Evolutionary conservation across 2,888 invertebrate species (phyloP), one percentile per base, ranked within the genome.

Genomic region (Drosophila lacicola): DNA sequence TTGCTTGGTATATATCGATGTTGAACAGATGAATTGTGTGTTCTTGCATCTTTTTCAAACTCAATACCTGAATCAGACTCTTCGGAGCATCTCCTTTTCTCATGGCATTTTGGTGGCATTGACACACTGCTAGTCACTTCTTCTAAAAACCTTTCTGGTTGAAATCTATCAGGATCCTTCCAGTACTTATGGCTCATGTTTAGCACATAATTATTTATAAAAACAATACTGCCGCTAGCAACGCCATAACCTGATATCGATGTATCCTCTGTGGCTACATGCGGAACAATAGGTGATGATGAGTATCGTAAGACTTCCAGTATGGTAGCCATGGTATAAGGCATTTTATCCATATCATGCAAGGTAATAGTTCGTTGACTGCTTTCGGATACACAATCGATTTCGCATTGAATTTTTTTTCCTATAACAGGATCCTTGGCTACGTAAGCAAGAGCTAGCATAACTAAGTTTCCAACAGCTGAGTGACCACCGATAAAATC

Each of bases 401-500:
- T 94, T 93, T 97, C 97, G 1, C 94, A 91, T 71, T 95, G 95
- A 29, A 97, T 95, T 79, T 94, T 94, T 67, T 92, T 93, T 0
- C 94, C 95, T 0, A 96, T 95, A 54, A 94, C 94, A 0, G 95
- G 95, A 88, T 95, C 94, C 64, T 94, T 93, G 0, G 95, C 95
- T 0, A 96, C 94, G 67, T 95, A 95, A 0, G 96, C 95, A 0
- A 97, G 90, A 5, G 95, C 94, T 10, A 97, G 92, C 95, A 97
- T 96, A 0, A 97, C 94, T 29, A 97, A 92, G 90, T 97, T 97
- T 0, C 97, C 97, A 11, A 98, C 95, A 0, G 97, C 97, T 0
- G 97, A 96, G 90, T 97, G 97, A 0, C 97, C 97, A 0, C 97
- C 97, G 4, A 98, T 92, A 83, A 98, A 97, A 88, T 98, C 97